phyloP scores from a whole-genome alignment of 2,888 invertebrate species.

The Diplazon laetatorius region DNA sequence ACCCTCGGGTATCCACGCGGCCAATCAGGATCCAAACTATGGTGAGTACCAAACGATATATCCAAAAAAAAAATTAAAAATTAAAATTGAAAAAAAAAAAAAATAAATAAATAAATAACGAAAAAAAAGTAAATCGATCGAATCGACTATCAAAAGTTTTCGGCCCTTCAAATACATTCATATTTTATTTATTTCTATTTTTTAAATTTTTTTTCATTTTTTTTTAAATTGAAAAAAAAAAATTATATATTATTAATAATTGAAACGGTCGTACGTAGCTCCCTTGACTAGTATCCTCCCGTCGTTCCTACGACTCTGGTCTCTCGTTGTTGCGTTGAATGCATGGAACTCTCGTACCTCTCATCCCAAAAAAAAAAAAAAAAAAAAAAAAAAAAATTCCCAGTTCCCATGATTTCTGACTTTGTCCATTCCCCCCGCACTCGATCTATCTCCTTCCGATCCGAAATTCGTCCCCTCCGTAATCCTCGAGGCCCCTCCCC shows the following conservation, averaged over 20 bases:
- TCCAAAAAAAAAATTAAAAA: too few species aligned
- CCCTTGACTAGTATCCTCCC: conserved; percentile 79
- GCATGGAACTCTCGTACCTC: conserved; percentile 83
- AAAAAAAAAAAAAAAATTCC: conserved; percentile 68
- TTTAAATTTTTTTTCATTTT: conserved; percentile 58
- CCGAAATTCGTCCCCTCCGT: too few species aligned
- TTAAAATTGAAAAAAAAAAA: too few species aligned
- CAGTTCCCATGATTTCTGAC: conserved; percentile 54
- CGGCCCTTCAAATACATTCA: neutral
- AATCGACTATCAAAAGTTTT: conserved; percentile 34
- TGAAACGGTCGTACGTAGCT: conserved; percentile 80
- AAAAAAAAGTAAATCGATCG: conserved; percentile 51
- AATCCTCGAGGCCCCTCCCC: neutral
- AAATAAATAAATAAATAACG: too few species aligned
- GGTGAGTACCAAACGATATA: conserved; percentile 87
- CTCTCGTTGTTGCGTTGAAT: conserved; percentile 82
- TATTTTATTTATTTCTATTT: neutral
- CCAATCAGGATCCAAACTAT: conserved; percentile 89
- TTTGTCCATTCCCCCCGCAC: conserved; percentile 34
- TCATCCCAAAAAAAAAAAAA: too few species aligned
- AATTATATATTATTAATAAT: conserved; percentile 69
- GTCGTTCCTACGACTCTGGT: conserved; percentile 80
- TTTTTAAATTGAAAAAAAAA: conserved; percentile 44
- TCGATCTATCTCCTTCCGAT: too few species aligned
- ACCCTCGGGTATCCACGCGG: conserved; percentile 91